These are phyloP conservation scores for Hydrolagus affinis DNA, from an alignment of 2,113 vertebrate species.

Conservation along the genomic window DNA sequence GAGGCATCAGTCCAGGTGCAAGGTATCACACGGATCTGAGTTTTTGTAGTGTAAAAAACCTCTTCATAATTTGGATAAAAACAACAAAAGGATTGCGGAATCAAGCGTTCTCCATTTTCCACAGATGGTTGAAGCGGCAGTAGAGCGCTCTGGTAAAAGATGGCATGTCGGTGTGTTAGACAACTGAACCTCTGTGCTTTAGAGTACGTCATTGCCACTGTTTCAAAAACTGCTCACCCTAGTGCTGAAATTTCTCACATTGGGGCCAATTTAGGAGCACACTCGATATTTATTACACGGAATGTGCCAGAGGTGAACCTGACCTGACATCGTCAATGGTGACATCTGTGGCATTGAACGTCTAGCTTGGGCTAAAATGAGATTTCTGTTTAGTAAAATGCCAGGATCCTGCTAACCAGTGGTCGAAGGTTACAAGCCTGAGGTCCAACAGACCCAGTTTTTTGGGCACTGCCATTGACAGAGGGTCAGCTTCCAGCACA, in stretches of 20 bases:
- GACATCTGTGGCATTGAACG: no score
- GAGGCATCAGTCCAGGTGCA: slow-evolving; percentile 17
- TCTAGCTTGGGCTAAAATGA: no score
- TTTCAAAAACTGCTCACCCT: slow-evolving; percentile 29
- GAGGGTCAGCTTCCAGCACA: no score
- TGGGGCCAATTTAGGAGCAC: no score
- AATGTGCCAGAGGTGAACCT: no score
- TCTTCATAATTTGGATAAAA: slow-evolving; percentile 1
- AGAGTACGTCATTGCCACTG: slow-evolving; percentile 19
- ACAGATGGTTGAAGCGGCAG: slow-evolving; percentile 25
- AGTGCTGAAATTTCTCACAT: slow-evolving; percentile 12
- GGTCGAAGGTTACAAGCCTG: no score
- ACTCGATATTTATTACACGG: no score
- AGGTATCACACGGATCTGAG: background rate
- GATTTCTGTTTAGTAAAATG: no score
- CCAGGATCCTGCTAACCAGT: no score
- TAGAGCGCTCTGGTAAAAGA: slow-evolving; percentile 12
- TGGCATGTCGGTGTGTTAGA: slow-evolving; percentile 1
- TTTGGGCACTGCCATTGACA: no score
- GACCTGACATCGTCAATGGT: no score
- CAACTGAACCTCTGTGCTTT: slow-evolving; percentile 28
- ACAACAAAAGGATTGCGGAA: slow-evolving; percentile 8
- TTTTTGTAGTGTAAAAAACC: slow-evolving; percentile 7
- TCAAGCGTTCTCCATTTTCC: background rate
- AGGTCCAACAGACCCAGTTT: no score